These are phyloP conservation scores for Syngnathus floridae DNA, from an alignment of 2,113 vertebrate species.

Conservation along the genomic window DNA sequence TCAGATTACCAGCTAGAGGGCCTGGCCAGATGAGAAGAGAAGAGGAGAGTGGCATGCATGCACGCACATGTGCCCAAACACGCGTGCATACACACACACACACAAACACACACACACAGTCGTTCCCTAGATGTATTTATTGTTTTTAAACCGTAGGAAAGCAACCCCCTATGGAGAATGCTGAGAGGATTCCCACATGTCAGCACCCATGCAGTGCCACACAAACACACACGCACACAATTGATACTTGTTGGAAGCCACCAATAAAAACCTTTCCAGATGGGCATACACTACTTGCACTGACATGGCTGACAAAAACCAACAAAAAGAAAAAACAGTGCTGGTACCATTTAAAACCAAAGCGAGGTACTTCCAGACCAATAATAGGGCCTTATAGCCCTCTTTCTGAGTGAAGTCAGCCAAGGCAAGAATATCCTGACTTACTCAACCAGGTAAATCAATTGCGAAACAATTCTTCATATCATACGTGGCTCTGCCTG, in stretches of 20 bases:
- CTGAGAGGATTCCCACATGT: constrained; percentile 66
- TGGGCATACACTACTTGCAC: constrained; percentile 44
- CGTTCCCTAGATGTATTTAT: constrained; percentile 58
- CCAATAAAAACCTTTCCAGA: constrained; percentile 68
- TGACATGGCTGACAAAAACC: background rate
- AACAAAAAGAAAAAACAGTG: background rate
- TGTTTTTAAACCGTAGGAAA: constrained; percentile 59
- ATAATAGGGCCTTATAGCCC: too few species aligned
- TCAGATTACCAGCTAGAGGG: constrained; percentile 71
- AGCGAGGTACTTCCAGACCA: too few species aligned
- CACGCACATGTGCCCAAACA: constrained; percentile 37
- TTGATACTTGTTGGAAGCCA: constrained; percentile 22
- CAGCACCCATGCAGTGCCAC: constrained; percentile 24
- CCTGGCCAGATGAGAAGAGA: constrained; percentile 53
- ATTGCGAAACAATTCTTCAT: too few species aligned
- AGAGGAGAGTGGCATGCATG: constrained; percentile 44
- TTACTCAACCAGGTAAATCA: too few species aligned
- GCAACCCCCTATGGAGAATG: constrained; percentile 56
- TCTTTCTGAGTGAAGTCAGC: too few species aligned
- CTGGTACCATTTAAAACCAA: too few species aligned
- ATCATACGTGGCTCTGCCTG: too few species aligned
- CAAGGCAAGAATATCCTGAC: too few species aligned
- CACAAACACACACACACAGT: constrained; percentile 29
- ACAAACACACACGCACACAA: constrained; percentile 27
- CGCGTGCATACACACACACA: constrained; percentile 32